These are phyloP conservation scores for Leucozona laternaria DNA, from an alignment of 2,888 invertebrate species.

Conservation along the genomic window DNA sequence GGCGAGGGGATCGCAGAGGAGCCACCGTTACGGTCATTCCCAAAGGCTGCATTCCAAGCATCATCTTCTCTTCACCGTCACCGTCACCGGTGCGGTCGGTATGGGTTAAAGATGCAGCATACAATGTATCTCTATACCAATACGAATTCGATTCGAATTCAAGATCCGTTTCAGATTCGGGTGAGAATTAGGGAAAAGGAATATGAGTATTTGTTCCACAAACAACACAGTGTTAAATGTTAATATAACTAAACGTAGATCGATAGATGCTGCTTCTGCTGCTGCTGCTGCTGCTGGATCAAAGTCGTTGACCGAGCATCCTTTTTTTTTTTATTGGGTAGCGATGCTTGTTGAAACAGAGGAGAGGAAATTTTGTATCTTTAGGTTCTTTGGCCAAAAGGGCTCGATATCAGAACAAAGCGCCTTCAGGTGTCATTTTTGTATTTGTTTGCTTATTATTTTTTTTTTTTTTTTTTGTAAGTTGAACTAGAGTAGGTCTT, in stretches of 20 bases:
- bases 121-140: constrained; percentile 38
- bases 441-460: constrained; percentile 6
- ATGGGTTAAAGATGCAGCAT: neutral
- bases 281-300: constrained; percentile 40
- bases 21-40: constrained; percentile 67
- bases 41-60: constrained; percentile 45
- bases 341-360: constrained; percentile 1
- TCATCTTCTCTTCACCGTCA: too few species aligned
- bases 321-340: constrained; percentile 34
- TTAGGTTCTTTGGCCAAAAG: neutral
- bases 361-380: constrained; percentile 2
- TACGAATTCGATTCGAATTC: constrained; percentile 59
- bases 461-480: constrained; percentile 8
- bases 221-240: constrained; percentile 32
- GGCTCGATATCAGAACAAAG: neutral
- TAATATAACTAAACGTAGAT: constrained; percentile 4
- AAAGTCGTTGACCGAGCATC: constrained; percentile 70
- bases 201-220: constrained; percentile 69
- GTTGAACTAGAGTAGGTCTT: neutral
- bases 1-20: constrained; percentile 28
- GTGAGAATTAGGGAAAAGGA: constrained; percentile 65
- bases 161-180: constrained; percentile 66
- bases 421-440: constrained; percentile 57
- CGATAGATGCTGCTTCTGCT: constrained; percentile 9
- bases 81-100: neutral